Percentiles rank a stretch among this genome's conserved stretches.
Evolutionary conservation across 1,140 invertebrate species (phyloP).

Genomic region (Linepithema humile): DNA sequence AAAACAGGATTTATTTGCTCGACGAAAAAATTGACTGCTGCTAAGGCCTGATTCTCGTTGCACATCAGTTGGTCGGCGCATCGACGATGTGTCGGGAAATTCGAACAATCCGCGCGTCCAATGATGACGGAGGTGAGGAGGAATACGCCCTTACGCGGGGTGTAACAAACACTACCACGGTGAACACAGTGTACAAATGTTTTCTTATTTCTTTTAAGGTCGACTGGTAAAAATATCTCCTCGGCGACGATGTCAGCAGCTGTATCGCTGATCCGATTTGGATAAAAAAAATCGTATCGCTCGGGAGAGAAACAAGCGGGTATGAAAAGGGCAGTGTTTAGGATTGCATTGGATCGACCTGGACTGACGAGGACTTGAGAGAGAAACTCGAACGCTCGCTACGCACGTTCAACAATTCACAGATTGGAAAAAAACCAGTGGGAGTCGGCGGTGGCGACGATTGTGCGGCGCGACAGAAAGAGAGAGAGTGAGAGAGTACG

Average conservation of each 20-base stretch:
- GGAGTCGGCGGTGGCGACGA: background rate
- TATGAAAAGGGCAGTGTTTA: conserved; percentile 68
- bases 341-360: conserved; percentile 55
- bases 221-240: background rate
- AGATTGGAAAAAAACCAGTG: conserved; percentile 22
- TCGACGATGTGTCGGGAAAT: background rate
- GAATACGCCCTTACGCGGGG: conserved; percentile 49
- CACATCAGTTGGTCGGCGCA: conserved; percentile 56
- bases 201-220: conserved; percentile 16
- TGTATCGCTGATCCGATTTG: conserved; percentile 3
- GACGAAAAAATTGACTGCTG: conserved; percentile 44
- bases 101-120: background rate
- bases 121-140: background rate
- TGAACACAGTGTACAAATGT: conserved; percentile 3
- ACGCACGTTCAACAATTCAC: conserved; percentile 48
- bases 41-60: conserved; percentile 68
- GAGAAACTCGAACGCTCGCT: background rate
- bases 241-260: background rate
- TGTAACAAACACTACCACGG: background rate
- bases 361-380: conserved; percentile 16
- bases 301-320: conserved; percentile 26
- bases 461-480: conserved; percentile 8
- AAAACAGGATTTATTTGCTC: conserved; percentile 28
- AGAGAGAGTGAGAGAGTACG: conserved; percentile 23
- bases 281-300: conserved; percentile 50